Conservation (phyloP, 2,797 vertebrate species). For the Scyliorhinus canicula region DNA sequence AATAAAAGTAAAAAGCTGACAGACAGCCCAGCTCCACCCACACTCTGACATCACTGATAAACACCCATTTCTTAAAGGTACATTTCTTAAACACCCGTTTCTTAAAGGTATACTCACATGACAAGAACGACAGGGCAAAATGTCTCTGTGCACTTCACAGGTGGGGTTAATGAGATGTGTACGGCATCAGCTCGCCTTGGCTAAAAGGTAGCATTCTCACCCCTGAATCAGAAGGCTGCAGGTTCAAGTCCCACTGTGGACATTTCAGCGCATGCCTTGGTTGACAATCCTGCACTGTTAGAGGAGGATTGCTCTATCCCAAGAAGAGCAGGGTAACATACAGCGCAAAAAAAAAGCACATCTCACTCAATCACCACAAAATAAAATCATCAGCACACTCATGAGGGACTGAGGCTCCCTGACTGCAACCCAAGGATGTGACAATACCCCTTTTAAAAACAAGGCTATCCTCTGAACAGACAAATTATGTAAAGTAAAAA, state of each 20-base stretch:
- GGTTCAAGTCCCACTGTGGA: neutral
- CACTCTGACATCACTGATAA: too few relatives aligned
- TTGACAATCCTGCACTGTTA: neutral
- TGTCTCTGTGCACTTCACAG: neutral
- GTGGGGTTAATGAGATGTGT: neutral
- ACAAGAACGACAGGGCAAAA: neutral
- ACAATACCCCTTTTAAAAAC: neutral
- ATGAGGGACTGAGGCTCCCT: too few relatives aligned
- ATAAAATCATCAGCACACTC: neutral
- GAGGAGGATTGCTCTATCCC: neutral
- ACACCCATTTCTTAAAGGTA: too few relatives aligned
- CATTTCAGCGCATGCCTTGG: neutral
- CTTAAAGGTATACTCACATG: too few relatives aligned
- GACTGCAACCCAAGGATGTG: neutral
- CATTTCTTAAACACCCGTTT: too few relatives aligned
- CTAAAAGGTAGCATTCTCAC: neutral
- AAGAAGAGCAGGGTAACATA: neutral
- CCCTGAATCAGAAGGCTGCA: neutral
- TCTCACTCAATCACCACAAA: neutral
- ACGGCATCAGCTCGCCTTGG: neutral
- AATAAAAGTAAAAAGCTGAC: too few relatives aligned
- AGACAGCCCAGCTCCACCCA: too few relatives aligned
- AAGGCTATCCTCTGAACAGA: neutral
- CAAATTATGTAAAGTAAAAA: neutral
- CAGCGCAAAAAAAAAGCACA: too few relatives aligned